Percentiles rank a stretch among this genome's conserved stretches.
These are phyloP conservation scores for Cyanistes caeruleus DNA, from an alignment of 2,113 vertebrate species.

Conservation along the genomic window DNA sequence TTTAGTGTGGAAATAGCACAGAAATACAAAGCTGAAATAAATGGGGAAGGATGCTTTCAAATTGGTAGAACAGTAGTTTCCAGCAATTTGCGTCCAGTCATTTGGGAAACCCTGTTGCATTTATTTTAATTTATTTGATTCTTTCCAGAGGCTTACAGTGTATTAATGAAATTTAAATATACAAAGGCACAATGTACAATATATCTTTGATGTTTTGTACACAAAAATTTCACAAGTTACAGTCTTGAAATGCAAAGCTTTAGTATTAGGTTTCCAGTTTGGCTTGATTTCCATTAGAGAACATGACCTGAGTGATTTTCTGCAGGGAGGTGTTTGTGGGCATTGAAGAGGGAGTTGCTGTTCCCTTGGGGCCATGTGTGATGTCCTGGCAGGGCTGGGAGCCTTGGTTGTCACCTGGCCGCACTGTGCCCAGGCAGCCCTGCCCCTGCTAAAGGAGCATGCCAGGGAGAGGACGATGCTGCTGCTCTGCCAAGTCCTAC, in stretches of 20 bases:
- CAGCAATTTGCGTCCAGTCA: neutral
- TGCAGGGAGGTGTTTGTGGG: neutral
- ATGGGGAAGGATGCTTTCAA: neutral
- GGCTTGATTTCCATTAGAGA: neutral
- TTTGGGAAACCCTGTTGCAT: neutral
- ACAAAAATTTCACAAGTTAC: neutral
- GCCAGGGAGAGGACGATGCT: rapidly evolving
- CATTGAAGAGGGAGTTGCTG: neutral
- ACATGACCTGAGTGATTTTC: rapidly evolving
- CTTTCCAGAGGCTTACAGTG: neutral
- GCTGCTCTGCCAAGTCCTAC: neutral
- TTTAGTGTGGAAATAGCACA: neutral
- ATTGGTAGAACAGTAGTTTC: neutral
- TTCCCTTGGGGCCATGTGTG: rapidly evolving
- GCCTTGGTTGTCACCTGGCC: neutral
- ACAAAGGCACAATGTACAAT: neutral
- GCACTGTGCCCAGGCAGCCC: rapidly evolving
- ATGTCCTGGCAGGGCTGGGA: neutral
- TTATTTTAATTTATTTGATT: neutral
- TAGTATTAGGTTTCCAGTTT: rapidly evolving
- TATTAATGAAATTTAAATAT: neutral
- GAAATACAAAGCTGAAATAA: neutral
- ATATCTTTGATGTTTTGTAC: neutral
- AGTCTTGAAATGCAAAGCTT: neutral
- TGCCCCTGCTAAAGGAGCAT: rapidly evolving